phyloP scores from a whole-genome alignment of 1,140 invertebrate species.

The Camponotus floridanus region DNA sequence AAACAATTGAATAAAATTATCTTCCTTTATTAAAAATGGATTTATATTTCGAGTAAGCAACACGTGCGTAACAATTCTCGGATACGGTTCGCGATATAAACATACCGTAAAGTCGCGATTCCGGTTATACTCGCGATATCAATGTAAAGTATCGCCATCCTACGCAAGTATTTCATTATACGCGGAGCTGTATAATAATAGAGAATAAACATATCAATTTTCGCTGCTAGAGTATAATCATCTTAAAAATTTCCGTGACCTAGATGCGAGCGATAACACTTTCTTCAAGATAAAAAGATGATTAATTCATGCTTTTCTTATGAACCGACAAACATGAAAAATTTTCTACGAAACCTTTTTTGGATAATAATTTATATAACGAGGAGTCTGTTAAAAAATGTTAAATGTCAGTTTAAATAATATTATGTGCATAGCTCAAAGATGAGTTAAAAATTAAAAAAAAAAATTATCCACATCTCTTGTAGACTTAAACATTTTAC shows the following conservation, averaged over 20 bases:
- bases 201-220: background rate
- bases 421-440: background rate
- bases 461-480: background rate
- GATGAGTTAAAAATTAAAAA: background rate
- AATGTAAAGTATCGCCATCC: background rate
- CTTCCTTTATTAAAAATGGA: conserved; percentile 9
- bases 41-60: conserved; percentile 20
- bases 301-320: conserved; percentile 11
- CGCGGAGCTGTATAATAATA: background rate
- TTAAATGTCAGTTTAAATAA: background rate
- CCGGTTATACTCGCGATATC: background rate
- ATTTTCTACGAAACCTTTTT: background rate
- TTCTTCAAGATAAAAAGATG: conserved; percentile 24
- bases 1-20: background rate
- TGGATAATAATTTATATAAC: conserved; percentile 2
- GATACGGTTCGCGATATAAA: conserved; percentile 9
- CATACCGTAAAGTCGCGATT: background rate
- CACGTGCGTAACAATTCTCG: background rate
- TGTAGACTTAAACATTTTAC: background rate
- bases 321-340: background rate
- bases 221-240: background rate
- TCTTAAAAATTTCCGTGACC: conserved; percentile 17
- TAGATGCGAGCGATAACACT: conserved; percentile 9
- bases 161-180: conserved; percentile 19
- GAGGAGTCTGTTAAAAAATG: too few species aligned